Conservation (phyloP, 2,113 vertebrate genomes). For the Chunga burmeisteri region DNA sequence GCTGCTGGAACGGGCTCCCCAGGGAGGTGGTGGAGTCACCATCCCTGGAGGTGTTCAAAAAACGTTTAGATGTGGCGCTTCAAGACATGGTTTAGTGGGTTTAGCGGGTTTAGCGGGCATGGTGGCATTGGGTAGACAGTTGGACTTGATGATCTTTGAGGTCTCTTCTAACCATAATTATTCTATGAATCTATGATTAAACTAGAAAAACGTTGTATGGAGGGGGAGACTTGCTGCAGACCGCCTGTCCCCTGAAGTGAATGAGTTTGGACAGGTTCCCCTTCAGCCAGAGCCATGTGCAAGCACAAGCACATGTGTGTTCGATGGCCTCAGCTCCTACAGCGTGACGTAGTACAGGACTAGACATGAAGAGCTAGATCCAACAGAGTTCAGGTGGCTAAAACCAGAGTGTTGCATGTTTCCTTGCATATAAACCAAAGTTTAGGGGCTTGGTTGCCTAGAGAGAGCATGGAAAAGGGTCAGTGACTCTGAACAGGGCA, state of each 20-base stretch:
- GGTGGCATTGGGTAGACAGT: no score
- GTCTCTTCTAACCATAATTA: no score
- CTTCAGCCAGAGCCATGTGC: neutral
- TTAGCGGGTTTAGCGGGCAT: no score
- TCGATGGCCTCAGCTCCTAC: neutral
- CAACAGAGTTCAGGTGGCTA: neutral
- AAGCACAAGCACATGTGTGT: neutral
- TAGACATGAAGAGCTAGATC: neutral
- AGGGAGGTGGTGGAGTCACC: no score
- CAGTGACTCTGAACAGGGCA: neutral
- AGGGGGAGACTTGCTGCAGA: neutral
- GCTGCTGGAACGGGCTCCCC: neutral
- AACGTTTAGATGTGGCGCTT: no score
- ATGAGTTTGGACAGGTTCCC: neutral
- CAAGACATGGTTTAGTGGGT: no score
- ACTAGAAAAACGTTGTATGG: neutral
- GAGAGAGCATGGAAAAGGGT: neutral
- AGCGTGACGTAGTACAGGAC: neutral
- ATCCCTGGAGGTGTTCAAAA: no score
- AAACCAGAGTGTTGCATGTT: neutral
- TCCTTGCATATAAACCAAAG: neutral
- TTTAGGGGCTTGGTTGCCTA: neutral
- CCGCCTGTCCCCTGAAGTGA: rapidly evolving
- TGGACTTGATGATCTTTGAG: no score
- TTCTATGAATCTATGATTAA: neutral